Percentiles rank a stretch among this genome's conserved stretches.
phyloP scores from a whole-genome alignment of 2,797 vertebrate genomes.

The Tauraco hartlaubi region DNA sequence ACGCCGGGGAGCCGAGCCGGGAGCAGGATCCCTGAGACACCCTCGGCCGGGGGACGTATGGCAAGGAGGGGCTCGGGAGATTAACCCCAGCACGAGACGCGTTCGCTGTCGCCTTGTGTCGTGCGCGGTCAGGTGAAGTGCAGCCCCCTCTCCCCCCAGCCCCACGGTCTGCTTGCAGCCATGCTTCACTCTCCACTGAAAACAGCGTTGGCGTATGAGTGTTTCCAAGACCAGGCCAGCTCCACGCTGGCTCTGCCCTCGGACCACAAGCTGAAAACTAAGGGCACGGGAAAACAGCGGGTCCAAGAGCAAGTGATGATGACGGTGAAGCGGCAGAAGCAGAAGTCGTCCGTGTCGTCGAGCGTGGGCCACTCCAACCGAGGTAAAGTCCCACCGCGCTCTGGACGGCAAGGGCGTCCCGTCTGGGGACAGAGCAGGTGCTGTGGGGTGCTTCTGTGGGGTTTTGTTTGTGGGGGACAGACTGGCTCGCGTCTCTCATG shows the following conservation, averaged over 20 bases:
- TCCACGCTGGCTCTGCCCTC: conserved; percentile 85
- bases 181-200: conserved; percentile 84
- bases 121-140: neutral
- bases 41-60: conserved; percentile 61
- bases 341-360: conserved; percentile 77
- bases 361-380: conserved; percentile 77
- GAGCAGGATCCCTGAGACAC: conserved; percentile 64
- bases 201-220: conserved; percentile 81
- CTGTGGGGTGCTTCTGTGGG: neutral
- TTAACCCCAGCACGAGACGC: neutral
- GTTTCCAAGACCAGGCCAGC: conserved; percentile 82
- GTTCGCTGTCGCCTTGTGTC: neutral
- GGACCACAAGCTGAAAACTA: conserved; percentile 82
- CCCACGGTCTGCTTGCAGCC: neutral
- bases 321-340: conserved; percentile 84
- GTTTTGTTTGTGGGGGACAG: neutral
- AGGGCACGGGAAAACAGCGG: conserved; percentile 80
- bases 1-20: conserved; percentile 52
- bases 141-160: neutral
- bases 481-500: rapidly evolving
- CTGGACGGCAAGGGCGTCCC: neutral
- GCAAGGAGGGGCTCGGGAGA: conserved; percentile 72
- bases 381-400: conserved; percentile 63
- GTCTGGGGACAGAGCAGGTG: neutral
- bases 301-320: conserved; percentile 86